Conservation (phyloP, 2,113 vertebrate species). For the Seriola quinqueradiata region DNA sequence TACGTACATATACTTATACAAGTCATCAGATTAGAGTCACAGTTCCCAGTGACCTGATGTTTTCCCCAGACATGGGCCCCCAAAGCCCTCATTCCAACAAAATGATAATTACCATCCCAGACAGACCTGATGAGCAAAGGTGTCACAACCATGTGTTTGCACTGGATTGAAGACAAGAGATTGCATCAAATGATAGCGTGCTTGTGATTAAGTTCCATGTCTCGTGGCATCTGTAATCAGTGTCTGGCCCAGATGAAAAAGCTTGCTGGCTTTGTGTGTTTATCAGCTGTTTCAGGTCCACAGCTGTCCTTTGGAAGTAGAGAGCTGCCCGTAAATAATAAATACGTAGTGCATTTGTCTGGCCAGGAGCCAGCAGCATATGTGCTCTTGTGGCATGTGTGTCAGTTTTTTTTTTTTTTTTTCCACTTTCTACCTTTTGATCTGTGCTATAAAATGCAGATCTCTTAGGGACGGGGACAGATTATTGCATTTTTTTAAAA, state of each 20-base stretch:
- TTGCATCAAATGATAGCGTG: slow-evolving; percentile 83
- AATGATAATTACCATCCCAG: slow-evolving; percentile 60
- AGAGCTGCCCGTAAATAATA: slow-evolving; percentile 83
- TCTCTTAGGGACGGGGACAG: slow-evolving; percentile 76
- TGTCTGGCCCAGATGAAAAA: slow-evolving; percentile 86
- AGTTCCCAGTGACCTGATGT: slow-evolving; percentile 24
- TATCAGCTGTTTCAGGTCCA: slow-evolving; percentile 86
- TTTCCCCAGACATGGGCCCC: slow-evolving; percentile 25
- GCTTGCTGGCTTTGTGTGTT: slow-evolving; percentile 80
- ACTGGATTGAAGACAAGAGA: slow-evolving; percentile 70
- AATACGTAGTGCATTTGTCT: slow-evolving; percentile 78
- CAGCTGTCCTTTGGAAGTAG: slow-evolving; percentile 84
- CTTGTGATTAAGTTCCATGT: slow-evolving; percentile 83
- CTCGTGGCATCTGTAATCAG: slow-evolving; percentile 87
- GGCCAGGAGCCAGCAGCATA: slow-evolving; percentile 79
- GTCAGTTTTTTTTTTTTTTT: slow-evolving; percentile 66
- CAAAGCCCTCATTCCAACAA: slow-evolving; percentile 45
- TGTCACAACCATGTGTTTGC: slow-evolving; percentile 75
- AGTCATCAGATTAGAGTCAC: slow-evolving; percentile 2
- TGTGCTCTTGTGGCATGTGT: slow-evolving; percentile 57
- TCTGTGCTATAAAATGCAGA: slow-evolving; percentile 75
- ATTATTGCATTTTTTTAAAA: slow-evolving; percentile 66
- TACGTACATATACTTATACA: neutral
- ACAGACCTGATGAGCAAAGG: slow-evolving; percentile 71
- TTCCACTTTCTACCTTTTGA: slow-evolving; percentile 82